Evolutionary conservation across 2,888 invertebrate genomes (phyloP).

Genomic region (Criorhina ranunculi): DNA sequence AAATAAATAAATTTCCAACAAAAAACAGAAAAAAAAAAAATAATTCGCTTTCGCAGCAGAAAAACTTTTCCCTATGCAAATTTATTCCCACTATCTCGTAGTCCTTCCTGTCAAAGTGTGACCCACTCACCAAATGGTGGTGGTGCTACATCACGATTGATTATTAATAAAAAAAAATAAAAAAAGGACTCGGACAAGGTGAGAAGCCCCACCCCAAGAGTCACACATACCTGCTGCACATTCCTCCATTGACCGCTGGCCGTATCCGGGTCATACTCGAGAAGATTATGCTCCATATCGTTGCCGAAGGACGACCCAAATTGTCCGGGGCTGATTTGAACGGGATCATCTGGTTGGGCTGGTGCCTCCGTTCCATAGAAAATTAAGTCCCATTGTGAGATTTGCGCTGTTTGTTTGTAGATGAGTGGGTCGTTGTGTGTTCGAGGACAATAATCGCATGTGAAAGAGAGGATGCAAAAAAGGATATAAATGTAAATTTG

Average conservation of each 20-base stretch:
- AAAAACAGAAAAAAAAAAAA: slow-evolving; percentile 29
- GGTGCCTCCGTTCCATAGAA: slow-evolving; percentile 91
- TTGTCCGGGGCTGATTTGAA: slow-evolving; percentile 80
- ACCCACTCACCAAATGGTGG: slow-evolving; percentile 3
- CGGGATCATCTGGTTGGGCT: slow-evolving; percentile 85
- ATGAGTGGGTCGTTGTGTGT: slow-evolving; percentile 37
- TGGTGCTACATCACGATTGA: slow-evolving; percentile 49
- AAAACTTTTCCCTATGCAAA: slow-evolving; percentile 65
- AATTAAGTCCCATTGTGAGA: slow-evolving; percentile 92
- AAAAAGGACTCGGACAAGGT: slow-evolving; percentile 26
- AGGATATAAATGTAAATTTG: slow-evolving; percentile 13
- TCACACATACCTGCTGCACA: slow-evolving; percentile 86
- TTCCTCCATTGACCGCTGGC: slow-evolving; percentile 87
- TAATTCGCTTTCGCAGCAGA: slow-evolving; percentile 47
- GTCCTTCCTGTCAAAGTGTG: slow-evolving; percentile 28
- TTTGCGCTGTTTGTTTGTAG: slow-evolving; percentile 84
- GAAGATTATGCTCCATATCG: slow-evolving; percentile 87
- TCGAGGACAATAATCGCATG: slow-evolving; percentile 11
- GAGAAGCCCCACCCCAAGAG: not conserved
- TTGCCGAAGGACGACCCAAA: slow-evolving; percentile 82
- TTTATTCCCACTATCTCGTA: slow-evolving; percentile 53
- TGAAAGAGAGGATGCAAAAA: slow-evolving; percentile 53
- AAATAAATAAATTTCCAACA: slow-evolving; percentile 20
- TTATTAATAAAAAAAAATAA: slow-evolving; percentile 49
- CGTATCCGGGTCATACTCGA: slow-evolving; percentile 86